phyloP scores from a whole-genome alignment of 2,797 vertebrate genomes.

The Sebastes vulpes region DNA sequence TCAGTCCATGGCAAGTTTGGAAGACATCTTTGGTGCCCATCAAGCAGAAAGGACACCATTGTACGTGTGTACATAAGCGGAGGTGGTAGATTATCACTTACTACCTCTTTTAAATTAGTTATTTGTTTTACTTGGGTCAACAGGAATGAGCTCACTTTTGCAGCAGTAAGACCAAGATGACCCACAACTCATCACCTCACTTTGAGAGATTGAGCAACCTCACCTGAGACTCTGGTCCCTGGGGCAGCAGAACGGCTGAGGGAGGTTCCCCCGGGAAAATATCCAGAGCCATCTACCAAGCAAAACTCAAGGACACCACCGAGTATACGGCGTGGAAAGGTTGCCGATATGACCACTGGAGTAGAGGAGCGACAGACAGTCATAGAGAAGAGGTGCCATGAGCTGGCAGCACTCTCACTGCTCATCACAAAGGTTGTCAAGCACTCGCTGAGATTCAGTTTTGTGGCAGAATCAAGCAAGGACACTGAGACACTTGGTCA shows the following conservation, averaged over 20 bases:
- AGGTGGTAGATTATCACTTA: background rate
- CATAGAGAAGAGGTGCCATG: slow-evolving; percentile 8
- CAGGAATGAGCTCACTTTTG: slow-evolving; percentile 31
- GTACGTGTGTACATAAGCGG: background rate
- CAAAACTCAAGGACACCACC: slow-evolving; percentile 50
- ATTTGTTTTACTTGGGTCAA: slow-evolving; percentile 22
- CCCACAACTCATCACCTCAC: slow-evolving; percentile 36
- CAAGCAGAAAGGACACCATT: background rate
- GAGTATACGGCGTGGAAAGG: slow-evolving; percentile 15
- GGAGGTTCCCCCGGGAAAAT: slow-evolving; percentile 49
- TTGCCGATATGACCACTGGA: slow-evolving; percentile 31
- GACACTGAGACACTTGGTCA: background rate
- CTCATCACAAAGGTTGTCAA: slow-evolving; percentile 27
- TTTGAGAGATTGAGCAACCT: slow-evolving; percentile 37
- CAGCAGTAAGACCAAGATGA: slow-evolving; percentile 41
- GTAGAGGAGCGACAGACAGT: slow-evolving; percentile 7
- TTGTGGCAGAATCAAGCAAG: slow-evolving; percentile 23
- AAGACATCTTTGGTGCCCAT: background rate
- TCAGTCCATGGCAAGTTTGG: background rate
- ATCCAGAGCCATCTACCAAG: slow-evolving; percentile 14
- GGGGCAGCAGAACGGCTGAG: slow-evolving; percentile 24
- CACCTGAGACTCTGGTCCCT: slow-evolving; percentile 35
- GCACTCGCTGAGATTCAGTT: slow-evolving; percentile 8
- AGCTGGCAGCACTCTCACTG: slow-evolving; percentile 22
- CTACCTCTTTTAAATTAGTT: background rate